Conservation (phyloP, 2,113 vertebrate genomes). For the Archocentrus centrarchus region DNA sequence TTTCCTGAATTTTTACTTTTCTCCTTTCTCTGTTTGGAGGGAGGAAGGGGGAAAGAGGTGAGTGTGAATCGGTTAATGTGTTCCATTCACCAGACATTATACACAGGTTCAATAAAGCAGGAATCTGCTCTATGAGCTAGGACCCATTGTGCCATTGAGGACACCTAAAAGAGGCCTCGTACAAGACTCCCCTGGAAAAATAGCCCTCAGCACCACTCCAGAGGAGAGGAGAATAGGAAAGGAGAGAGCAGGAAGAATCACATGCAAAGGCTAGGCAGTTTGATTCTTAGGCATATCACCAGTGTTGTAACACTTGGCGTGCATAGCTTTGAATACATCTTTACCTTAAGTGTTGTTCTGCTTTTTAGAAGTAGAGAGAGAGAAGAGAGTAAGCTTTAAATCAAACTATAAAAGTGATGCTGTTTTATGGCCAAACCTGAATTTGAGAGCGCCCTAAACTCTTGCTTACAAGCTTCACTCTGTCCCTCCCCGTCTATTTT, state of each 20-base stretch:
- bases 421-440: constrained; percentile 8
- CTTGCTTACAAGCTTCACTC: constrained; percentile 13
- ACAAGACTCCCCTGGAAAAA: constrained; percentile 56
- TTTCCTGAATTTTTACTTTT: constrained; percentile 60
- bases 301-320: constrained; percentile 27
- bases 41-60: constrained; percentile 40
- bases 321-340: neutral
- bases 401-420: neutral
- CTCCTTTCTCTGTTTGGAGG: constrained; percentile 27
- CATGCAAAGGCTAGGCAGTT: constrained; percentile 30
- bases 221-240: constrained; percentile 50
- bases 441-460: constrained; percentile 35
- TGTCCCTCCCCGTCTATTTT: constrained; percentile 82
- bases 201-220: constrained; percentile 68
- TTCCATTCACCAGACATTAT: constrained; percentile 78
- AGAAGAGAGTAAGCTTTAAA: neutral
- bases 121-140: constrained; percentile 71
- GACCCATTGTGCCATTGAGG: constrained; percentile 77
- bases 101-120: constrained; percentile 80
- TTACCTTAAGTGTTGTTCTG: neutral
- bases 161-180: constrained; percentile 61
- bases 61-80: constrained; percentile 79
- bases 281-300: constrained; percentile 41
- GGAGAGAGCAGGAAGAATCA: constrained; percentile 34
- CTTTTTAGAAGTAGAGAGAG: neutral